Base-by-base conservation (phyloP, 2,888 invertebrate species). In the Clitarchus hookeri region DNA sequence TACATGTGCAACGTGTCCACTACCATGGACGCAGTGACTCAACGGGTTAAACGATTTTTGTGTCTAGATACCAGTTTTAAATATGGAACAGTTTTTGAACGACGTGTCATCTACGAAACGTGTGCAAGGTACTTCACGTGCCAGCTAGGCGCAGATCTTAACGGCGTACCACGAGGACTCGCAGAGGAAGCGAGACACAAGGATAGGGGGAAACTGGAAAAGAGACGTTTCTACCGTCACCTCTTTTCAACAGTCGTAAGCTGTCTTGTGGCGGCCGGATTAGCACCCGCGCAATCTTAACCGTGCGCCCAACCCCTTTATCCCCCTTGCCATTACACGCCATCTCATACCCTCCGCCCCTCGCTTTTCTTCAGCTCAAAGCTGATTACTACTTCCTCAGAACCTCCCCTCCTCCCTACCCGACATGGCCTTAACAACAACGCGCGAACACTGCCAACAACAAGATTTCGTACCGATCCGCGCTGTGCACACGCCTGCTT, bases 231-330 rank as follows among this genome's bases (percentile, higher is more conserved):
- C 23, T 23, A 8, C 65, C 8, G 65, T 65, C 65, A 65, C 65
- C 65, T 65, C 65, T 65, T 65, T 65, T 65, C 65, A 65, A 65
- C 65, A 65, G 65, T n/a, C 65, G 65, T 65, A 65, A 65, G 65
- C 65, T 65, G 65, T 65, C 65, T 65, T 65, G 65, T n/a, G 65
- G 65, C 23, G 65, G n/a, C 13, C 23, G 65, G 65, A 65, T 65
- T 65, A 65, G 65, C 65, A 65, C 65, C 65, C 23, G 65, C 65
- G 65, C 65, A 65, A 65, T 65, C 65, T 65, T 65, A 65, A 65
- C 65, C 65, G 19, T 12, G 65, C 19, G 6, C 65, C 65, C 23
- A n/a, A 65, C 65, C n/a, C 65, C 16, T 19, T n/a, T 9, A 9
- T 53, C 53, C 36, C 36, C 36, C 36, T 36, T 4, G 36, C 36